Conservation (phyloP, 2,797 vertebrate genomes). For the Poeciliopsis turneri region DNA sequence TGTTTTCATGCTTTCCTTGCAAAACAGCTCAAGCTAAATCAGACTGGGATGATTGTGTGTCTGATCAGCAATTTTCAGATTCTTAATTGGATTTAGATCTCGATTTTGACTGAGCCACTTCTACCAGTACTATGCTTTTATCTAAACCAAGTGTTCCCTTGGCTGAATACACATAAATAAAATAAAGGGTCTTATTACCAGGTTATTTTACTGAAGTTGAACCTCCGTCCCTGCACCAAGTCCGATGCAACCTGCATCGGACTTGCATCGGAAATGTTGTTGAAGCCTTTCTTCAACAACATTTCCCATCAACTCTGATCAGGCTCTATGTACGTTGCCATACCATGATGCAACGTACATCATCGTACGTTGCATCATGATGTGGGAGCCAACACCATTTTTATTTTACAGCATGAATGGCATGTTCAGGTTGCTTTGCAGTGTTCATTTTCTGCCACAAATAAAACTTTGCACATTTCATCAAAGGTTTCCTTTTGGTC, state of each 20-base stretch:
- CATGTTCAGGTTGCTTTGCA: neutral
- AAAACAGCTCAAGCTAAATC: neutral
- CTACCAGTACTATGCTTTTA: neutral
- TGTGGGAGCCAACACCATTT: neutral
- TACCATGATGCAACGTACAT: neutral
- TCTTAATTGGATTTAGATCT: neutral
- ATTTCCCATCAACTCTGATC: neutral
- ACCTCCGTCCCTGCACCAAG: neutral
- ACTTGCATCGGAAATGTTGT: no score
- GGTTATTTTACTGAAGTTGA: neutral
- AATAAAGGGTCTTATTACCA: neutral
- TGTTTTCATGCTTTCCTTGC: neutral
- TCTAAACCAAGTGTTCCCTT: neutral
- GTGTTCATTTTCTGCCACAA: neutral
- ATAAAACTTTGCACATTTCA: neutral
- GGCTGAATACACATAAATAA: neutral
- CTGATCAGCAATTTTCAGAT: neutral
- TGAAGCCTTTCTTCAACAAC: neutral
- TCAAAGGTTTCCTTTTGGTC: neutral
- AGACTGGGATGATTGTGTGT: neutral
- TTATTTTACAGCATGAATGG: neutral
- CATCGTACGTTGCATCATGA: no score
- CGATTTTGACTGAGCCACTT: neutral
- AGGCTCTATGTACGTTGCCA: neutral
- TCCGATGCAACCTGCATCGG: neutral